A percentile compares a stretch with the other conserved stretches of the same genome.
phyloP scores from a whole-genome alignment of 2,113 vertebrate genomes.

The Psephotus haematonotus region DNA sequence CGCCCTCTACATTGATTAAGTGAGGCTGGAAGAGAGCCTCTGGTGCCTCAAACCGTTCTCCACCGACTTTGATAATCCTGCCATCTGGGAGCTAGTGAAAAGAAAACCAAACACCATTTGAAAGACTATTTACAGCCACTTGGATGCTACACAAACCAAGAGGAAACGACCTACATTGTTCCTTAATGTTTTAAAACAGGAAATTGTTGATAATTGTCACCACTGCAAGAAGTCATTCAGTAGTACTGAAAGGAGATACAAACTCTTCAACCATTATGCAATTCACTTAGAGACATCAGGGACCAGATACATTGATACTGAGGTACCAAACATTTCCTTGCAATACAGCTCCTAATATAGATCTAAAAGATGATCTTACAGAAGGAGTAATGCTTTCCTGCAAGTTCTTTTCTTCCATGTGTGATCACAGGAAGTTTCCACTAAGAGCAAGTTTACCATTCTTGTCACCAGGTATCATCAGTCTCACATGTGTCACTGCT shows the following conservation, averaged over 20 bases:
- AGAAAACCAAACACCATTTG: not conserved
- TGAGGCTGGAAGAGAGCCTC: constrained; percentile 99
- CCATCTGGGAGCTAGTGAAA: constrained; percentile 91
- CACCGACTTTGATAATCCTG: constrained; percentile 97
- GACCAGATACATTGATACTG: not conserved
- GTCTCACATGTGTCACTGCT: not conserved
- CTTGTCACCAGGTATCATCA: not conserved
- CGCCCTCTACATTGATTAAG: constrained; percentile 97
- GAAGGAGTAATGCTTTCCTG: not conserved
- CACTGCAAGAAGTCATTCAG: not conserved
- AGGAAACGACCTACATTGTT: constrained; percentile 8
- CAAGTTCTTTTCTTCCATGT: not conserved
- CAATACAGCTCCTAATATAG: not conserved
- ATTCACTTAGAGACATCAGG: not conserved
- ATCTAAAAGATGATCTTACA: not conserved
- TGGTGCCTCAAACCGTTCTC: constrained; percentile 95
- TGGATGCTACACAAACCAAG: not conserved
- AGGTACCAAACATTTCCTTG: not conserved
- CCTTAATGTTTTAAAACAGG: constrained; percentile 5
- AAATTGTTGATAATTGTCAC: constrained; percentile 17
- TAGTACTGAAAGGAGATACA: not conserved
- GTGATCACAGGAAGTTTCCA: not conserved
- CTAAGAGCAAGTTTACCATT: not conserved
- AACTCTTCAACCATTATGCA: not conserved
- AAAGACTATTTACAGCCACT: not conserved